Evolutionary conservation across 2,888 invertebrate genomes (phyloP).

Genomic region (Catocala sponsa): DNA sequence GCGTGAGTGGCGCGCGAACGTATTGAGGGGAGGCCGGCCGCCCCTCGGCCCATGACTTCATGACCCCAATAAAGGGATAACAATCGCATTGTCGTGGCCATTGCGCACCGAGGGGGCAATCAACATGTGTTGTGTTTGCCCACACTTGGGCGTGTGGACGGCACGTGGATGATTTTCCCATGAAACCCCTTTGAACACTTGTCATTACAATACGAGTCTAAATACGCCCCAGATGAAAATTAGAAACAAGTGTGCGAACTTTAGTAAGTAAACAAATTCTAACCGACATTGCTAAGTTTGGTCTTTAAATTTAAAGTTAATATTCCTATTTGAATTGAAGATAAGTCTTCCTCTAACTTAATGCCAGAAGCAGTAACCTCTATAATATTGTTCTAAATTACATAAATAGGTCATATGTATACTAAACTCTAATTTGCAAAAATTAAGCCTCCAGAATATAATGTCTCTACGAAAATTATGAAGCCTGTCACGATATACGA

Average conservation of each 20-base stretch:
- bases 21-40: conserved; percentile 53
- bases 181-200: conserved; percentile 60
- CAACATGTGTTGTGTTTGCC: conserved; percentile 72
- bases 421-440: conserved; percentile 24
- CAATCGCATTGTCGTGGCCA: conserved; percentile 76
- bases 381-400: too few relatives aligned
- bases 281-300: not conserved
- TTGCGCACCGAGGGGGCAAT: conserved; percentile 64
- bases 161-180: conserved; percentile 77
- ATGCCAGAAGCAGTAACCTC: too few relatives aligned
- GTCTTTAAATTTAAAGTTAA: too few relatives aligned
- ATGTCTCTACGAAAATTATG: conserved; percentile 48
- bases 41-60: conserved; percentile 67
- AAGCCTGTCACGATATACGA: conserved; percentile 66
- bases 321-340: too few relatives aligned
- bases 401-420: too few relatives aligned
- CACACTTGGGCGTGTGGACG: conserved; percentile 75
- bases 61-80: conserved; percentile 77
- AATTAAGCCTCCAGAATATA: conserved; percentile 27
- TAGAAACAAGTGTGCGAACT: conserved; percentile 28
- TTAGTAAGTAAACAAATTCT: not conserved
- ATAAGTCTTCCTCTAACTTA: too few relatives aligned
- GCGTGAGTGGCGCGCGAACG: conserved; percentile 61
- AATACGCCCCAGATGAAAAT: conserved; percentile 28
- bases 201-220: conserved; percentile 42